Percentiles rank a stretch among this genome's conserved stretches.
phyloP scores from a whole-genome alignment of 2,888 invertebrate genomes.

The Teinopalpus imperialis region DNA sequence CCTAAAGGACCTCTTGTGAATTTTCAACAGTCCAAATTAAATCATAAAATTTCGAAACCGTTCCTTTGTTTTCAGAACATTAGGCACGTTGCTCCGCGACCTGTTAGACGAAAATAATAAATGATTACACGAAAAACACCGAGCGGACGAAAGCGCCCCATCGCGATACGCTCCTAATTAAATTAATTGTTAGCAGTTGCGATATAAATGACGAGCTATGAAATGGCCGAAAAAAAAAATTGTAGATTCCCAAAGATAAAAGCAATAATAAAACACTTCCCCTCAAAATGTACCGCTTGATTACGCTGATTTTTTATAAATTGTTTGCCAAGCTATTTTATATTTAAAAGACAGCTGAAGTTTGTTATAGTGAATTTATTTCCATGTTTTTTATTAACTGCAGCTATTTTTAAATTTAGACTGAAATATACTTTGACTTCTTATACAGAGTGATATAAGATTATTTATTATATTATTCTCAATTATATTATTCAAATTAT shows the following conservation, averaged over 20 bases:
- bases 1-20: too few species aligned
- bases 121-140: conserved; percentile 60
- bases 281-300: conserved; percentile 42
- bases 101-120: conserved; percentile 51
- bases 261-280: conserved; percentile 78
- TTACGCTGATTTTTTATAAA: neutral
- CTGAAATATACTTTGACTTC: too few species aligned
- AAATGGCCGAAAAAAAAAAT: conserved; percentile 58
- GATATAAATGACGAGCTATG: conserved; percentile 76
- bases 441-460: too few species aligned
- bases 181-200: conserved; percentile 75
- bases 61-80: conserved; percentile 31
- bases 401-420: too few species aligned
- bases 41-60: conserved; percentile 3
- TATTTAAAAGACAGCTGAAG: too few species aligned
- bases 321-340: too few species aligned
- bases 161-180: conserved; percentile 72
- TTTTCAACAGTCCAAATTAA: too few species aligned
- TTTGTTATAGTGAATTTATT: too few species aligned
- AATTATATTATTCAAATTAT: too few species aligned
- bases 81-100: conserved; percentile 40
- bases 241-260: conserved; percentile 72
- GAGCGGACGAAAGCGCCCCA: conserved; percentile 45
- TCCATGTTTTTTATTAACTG: too few species aligned
- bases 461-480: too few species aligned